phyloP scores from a whole-genome alignment of 2,888 invertebrate genomes.

The Rhagonycha fulva region DNA sequence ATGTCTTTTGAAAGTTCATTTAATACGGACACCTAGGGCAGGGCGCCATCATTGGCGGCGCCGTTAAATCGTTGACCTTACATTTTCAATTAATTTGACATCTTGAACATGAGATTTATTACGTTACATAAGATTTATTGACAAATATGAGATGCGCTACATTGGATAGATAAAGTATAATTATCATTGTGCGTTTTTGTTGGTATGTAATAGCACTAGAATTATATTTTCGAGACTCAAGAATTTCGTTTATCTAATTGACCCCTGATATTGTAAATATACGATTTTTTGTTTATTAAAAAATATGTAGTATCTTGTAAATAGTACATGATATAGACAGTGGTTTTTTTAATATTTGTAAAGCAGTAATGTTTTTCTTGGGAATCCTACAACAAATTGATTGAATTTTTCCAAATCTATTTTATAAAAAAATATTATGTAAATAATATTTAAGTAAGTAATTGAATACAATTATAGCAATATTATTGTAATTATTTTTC shows the following conservation, averaged over 20 bases:
- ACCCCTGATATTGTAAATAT: neutral
- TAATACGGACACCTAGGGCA: constrained; percentile 12
- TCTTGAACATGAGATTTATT: neutral
- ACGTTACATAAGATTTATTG: neutral
- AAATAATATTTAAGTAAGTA: no score
- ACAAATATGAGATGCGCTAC: neutral
- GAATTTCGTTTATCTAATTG: neutral
- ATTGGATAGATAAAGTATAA: neutral
- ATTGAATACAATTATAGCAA: no score
- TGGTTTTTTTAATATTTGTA: neutral
- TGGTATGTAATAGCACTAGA: neutral
- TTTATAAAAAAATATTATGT: no score
- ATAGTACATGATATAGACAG: neutral
- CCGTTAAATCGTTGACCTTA: constrained; percentile 41
- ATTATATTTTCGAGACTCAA: neutral
- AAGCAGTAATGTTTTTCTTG: no score
- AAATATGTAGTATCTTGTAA: neutral
- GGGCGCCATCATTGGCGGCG: constrained; percentile 39
- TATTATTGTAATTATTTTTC: no score
- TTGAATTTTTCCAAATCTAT: no score
- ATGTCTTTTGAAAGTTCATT: constrained; percentile 22
- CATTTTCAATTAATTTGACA: constrained; percentile 36
- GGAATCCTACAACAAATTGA: no score
- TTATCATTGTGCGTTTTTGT: neutral
- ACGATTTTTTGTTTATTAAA: neutral